Percentiles rank a stretch among this genome's conserved stretches.
Evolutionary conservation across 1,140 invertebrate species (phyloP).

Genomic region (Aphaenogaster floridana): DNA sequence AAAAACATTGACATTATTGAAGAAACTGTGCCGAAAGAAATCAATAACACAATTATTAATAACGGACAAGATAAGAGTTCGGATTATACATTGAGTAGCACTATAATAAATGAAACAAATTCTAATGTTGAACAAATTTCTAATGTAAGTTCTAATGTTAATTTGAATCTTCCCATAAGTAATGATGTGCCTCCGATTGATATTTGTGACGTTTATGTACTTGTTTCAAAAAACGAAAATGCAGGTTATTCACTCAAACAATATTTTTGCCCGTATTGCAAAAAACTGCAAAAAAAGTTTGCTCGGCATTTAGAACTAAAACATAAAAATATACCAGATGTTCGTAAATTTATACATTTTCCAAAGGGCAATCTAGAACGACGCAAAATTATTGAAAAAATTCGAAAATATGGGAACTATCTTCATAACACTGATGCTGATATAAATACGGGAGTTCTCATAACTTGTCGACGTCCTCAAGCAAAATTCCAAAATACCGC

Average conservation of each 20-base stretch:
- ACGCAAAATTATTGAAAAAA: conserved; percentile 39
- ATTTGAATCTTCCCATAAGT: neutral
- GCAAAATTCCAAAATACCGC: conserved; percentile 7
- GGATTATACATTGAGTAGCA: neutral
- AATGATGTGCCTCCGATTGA: neutral
- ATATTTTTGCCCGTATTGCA: conserved; percentile 32
- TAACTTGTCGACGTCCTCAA: conserved; percentile 28
- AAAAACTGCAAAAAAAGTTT: conserved; percentile 28
- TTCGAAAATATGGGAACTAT: conserved; percentile 26
- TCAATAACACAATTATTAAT: neutral
- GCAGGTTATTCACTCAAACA: conserved; percentile 17
- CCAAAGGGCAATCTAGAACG: conserved; percentile 25
- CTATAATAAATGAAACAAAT: conserved; percentile 3
- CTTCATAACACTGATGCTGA: conserved; percentile 20
- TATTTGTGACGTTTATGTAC: neutral
- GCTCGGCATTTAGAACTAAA: conserved; percentile 15
- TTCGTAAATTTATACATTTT: conserved; percentile 24
- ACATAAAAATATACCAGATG: conserved; percentile 21
- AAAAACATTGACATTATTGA: neutral
- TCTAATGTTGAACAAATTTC: neutral
- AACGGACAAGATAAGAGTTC: neutral
- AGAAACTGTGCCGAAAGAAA: neutral
- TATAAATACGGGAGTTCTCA: conserved; percentile 9
- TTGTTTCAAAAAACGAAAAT: conserved; percentile 12
- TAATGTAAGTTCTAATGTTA: too few species aligned